phyloP scores from a whole-genome alignment of 1,140 invertebrate genomes.

The Drosophila tristis region DNA sequence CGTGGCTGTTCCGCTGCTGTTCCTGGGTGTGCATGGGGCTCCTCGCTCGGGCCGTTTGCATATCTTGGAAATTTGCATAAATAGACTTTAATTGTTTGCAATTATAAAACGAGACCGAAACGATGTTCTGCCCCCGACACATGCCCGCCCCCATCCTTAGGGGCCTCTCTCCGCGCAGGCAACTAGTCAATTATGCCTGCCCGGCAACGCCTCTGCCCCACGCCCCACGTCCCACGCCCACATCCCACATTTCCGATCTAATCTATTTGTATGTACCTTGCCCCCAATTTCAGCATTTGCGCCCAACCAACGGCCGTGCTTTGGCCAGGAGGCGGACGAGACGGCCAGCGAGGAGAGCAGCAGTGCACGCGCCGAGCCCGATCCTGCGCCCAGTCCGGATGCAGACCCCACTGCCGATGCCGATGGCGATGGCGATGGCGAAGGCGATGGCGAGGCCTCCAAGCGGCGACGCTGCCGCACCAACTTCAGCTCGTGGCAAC shows the following conservation, averaged over 20 bases:
- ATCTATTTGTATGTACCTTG: slow-evolving; percentile 32
- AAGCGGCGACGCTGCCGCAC: slow-evolving; percentile 96
- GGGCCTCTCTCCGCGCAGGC: neutral
- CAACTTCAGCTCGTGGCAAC: slow-evolving; percentile 99
- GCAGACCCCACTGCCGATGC: slow-evolving; percentile 5
- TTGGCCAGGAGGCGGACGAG: slow-evolving; percentile 34
- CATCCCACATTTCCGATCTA: slow-evolving; percentile 39
- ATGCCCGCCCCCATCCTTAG: neutral
- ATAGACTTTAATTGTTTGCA: slow-evolving; percentile 83
- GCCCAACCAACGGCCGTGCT: slow-evolving; percentile 7
- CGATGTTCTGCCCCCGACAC: slow-evolving; percentile 10
- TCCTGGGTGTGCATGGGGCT: slow-evolving; percentile 15
- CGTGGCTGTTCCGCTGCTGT: neutral
- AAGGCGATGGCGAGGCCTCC: slow-evolving; percentile 43
- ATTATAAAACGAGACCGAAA: slow-evolving; percentile 69
- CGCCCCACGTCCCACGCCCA: slow-evolving; percentile 8
- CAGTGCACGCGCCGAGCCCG: neutral
- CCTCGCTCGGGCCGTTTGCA: slow-evolving; percentile 36
- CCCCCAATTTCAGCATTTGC: slow-evolving; percentile 18
- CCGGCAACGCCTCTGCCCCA: slow-evolving; percentile 14
- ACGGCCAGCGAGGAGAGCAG: slow-evolving; percentile 44
- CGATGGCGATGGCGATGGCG: no score
- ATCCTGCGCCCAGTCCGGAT: slow-evolving; percentile 20
- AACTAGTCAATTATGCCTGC: slow-evolving; percentile 60
- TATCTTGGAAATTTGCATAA: slow-evolving; percentile 82